A percentile compares a stretch with the other conserved stretches of the same genome.
Conservation (phyloP, 2,113 vertebrate genomes). For the Muntiacus reevesi region DNA sequence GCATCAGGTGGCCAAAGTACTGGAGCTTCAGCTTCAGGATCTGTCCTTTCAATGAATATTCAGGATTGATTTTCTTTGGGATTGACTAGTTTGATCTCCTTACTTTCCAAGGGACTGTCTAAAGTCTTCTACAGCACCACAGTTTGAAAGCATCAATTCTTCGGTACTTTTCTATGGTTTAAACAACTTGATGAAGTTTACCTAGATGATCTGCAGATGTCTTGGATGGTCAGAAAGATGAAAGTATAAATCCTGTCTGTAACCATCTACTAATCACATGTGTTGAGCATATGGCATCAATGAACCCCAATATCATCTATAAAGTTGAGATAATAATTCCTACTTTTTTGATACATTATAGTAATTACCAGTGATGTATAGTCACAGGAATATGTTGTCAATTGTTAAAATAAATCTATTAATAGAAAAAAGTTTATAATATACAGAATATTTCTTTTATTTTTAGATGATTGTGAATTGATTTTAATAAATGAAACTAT, state of each 20-base stretch:
- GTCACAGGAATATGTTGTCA: neutral
- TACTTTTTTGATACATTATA: neutral
- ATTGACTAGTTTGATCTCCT: neutral
- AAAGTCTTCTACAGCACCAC: neutral
- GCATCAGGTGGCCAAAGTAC: neutral
- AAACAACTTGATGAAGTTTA: neutral
- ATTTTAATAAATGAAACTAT: neutral
- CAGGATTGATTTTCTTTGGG: neutral
- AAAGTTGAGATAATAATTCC: neutral
- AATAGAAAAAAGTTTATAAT: neutral
- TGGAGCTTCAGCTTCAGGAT: neutral
- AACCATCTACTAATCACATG: neutral
- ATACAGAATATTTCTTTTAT: neutral
- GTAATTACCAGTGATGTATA: neutral
- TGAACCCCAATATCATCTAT: neutral
- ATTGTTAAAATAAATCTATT: neutral
- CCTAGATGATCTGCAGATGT: neutral
- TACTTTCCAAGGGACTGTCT: neutral
- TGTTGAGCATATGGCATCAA: neutral
- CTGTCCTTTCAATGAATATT: neutral
- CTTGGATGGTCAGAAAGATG: neutral
- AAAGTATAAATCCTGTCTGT: neutral
- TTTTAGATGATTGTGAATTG: neutral
- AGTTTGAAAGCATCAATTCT: neutral
- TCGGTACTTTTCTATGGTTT: neutral